Base-by-base conservation (phyloP, 2,888 invertebrate genomes). In the Dryocosmus kuriphilus region DNA sequence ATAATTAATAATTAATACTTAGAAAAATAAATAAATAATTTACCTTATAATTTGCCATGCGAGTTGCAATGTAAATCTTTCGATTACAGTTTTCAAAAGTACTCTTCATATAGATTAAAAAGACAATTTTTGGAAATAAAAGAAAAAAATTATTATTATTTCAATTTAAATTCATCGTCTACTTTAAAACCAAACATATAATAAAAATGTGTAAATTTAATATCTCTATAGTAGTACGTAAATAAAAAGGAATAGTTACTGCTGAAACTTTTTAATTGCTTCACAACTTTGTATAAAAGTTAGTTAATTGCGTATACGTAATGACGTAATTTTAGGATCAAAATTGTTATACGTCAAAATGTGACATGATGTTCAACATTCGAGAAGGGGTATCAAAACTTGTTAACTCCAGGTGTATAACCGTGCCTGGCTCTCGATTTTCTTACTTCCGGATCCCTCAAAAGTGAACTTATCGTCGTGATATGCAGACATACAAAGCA, bases 381-480 rank as follows among this genome's bases (percentile, higher is more conserved):
- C 46, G 71, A 71, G 71, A 71, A 71, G 46, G 79, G 77, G 73
- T 60, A 77, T 76, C 63, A 77, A 82, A 87, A 86, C 83, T 86
- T 81, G 80, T 81, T 75, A 86, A 80, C 84, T 77, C 77, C 75
- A 73, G 76, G 78, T 65, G 78, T 76, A 75, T 55, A 74, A 63
- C 81, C 80, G 88, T 89, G 80, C 87, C 88, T 88, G 88, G 86
- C 86, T 89, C 88, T 86, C 85, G 85, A 85, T 84, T 85, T 84
- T 82, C 86, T 85, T 84, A 83, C 85, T 89, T 88, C 88, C 89
- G 86, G 87, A 86, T 87, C 87, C 86, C 87, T 89, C 85, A 84
- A 85, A 89, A 88, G 85, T 87, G 81, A 83, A 84, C 85, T 85
- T 81, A 82, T 67, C 65, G 78, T 79, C 78, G 83, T 82, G 82